Percentiles rank a stretch among this genome's conserved stretches.
Evolutionary conservation across 2,888 invertebrate genomes (phyloP).

Genomic region (Phlogophora meticulosa): DNA sequence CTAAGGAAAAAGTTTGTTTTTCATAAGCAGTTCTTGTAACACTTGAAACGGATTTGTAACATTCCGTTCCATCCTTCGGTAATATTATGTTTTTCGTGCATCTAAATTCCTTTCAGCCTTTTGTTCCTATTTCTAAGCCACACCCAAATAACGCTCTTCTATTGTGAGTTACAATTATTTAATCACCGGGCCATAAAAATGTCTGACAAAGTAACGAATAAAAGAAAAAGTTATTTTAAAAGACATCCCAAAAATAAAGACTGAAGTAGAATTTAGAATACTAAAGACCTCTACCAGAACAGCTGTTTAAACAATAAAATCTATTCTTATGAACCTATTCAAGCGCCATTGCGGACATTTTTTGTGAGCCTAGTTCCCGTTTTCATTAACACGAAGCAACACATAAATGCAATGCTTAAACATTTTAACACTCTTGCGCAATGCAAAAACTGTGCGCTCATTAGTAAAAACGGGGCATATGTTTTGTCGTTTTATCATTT

Average conservation of each 20-base stretch:
- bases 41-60: not conserved
- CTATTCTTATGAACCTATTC: constrained; percentile 34
- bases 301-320: constrained; percentile 53
- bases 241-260: constrained; percentile 27
- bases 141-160: not conserved
- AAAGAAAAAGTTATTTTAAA: constrained; percentile 5
- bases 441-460: no score
- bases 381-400: no score
- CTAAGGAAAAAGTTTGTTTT: constrained; percentile 34
- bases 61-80: not conserved
- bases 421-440: no score
- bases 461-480: not conserved
- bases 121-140: not conserved
- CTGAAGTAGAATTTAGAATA: constrained; percentile 8
- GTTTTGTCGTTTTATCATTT: constrained; percentile 37
- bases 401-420: no score
- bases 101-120: not conserved
- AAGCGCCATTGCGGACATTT: constrained; percentile 32
- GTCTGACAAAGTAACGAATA: not conserved
- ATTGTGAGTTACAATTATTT: no score
- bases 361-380: constrained; percentile 23
- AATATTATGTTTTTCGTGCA: not conserved
- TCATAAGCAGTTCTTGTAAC: constrained; percentile 1
- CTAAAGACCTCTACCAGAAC: constrained; percentile 28
- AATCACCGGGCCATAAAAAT: not conserved